phyloP scores from a whole-genome alignment of 2,888 invertebrate species.

The Serripes groenlandicus region DNA sequence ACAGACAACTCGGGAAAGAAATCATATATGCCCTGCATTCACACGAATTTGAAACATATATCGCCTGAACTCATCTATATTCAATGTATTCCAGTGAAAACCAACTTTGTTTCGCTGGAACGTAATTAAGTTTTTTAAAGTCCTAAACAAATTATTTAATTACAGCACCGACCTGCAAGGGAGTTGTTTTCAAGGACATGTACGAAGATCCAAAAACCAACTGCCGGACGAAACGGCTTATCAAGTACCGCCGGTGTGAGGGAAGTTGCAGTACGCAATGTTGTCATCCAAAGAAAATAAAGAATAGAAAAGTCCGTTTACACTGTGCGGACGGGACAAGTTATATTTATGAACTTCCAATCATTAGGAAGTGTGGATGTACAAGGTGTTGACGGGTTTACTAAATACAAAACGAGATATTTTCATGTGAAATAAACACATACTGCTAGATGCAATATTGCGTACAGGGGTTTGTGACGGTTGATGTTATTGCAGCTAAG shows the following conservation, averaged over 20 bases:
- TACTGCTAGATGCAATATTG: too few relatives aligned
- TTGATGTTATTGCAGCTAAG: too few relatives aligned
- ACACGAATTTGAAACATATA: too few relatives aligned
- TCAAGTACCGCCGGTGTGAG: constrained; percentile 95
- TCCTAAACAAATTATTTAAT: constrained; percentile 44
- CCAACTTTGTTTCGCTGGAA: too few relatives aligned
- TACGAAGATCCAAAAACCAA: constrained; percentile 93
- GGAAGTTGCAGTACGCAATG: constrained; percentile 91
- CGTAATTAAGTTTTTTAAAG: not conserved
- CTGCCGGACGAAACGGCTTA: constrained; percentile 95
- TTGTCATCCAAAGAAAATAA: constrained; percentile 96
- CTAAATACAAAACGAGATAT: not conserved
- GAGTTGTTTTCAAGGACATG: constrained; percentile 96
- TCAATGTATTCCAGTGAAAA: too few relatives aligned
- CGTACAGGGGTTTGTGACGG: too few relatives aligned
- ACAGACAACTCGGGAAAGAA: too few relatives aligned
- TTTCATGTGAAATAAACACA: too few relatives aligned
- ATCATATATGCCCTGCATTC: too few relatives aligned
- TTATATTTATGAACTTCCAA: constrained; percentile 98
- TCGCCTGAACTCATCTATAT: too few relatives aligned
- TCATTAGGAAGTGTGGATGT: constrained; percentile 98
- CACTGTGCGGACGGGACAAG: constrained; percentile 96
- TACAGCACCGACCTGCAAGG: constrained; percentile 92
- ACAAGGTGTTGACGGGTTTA: constrained; percentile 83
- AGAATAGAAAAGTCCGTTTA: constrained; percentile 97